Evolutionary conservation across 2,797 vertebrate species (phyloP).

Genomic region (Sebastes cheni): DNA sequence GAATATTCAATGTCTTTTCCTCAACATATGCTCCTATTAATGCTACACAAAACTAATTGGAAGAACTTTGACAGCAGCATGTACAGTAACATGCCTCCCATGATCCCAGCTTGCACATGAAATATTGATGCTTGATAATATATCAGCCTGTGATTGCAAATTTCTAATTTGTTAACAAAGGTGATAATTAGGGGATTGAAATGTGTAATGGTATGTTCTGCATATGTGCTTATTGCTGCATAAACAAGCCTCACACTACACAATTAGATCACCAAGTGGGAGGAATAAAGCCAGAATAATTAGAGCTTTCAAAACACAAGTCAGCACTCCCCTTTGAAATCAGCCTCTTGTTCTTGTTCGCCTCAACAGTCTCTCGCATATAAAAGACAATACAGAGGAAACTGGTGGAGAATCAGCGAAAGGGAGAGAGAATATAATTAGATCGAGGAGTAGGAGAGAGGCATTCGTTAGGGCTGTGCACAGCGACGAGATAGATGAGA

Average conservation of each 20-base stretch:
- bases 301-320: constrained; percentile 33
- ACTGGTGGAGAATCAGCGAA: constrained; percentile 30
- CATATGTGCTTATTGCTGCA: constrained; percentile 1
- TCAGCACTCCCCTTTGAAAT: constrained; percentile 61
- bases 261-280: constrained; percentile 27
- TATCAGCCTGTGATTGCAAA: constrained; percentile 13
- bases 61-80: constrained; percentile 24
- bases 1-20: constrained; percentile 7
- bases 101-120: constrained; percentile 42
- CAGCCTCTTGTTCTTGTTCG: constrained; percentile 23
- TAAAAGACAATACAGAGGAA: constrained; percentile 25
- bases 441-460: constrained; percentile 23
- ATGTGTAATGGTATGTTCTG: not conserved
- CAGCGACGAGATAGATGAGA: constrained; percentile 9
- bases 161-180: constrained; percentile 43
- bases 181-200: constrained; percentile 12
- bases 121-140: constrained; percentile 38
- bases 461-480: constrained; percentile 10
- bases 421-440: constrained; percentile 53
- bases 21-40: constrained; percentile 24
- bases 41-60: constrained; percentile 20
- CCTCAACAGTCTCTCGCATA: constrained; percentile 1
- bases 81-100: constrained; percentile 13
- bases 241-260: constrained; percentile 17
- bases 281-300: constrained; percentile 42